These are phyloP conservation scores for Monarcha castaneiventris DNA, from an alignment of 2,113 vertebrate species.

Conservation along the genomic window DNA sequence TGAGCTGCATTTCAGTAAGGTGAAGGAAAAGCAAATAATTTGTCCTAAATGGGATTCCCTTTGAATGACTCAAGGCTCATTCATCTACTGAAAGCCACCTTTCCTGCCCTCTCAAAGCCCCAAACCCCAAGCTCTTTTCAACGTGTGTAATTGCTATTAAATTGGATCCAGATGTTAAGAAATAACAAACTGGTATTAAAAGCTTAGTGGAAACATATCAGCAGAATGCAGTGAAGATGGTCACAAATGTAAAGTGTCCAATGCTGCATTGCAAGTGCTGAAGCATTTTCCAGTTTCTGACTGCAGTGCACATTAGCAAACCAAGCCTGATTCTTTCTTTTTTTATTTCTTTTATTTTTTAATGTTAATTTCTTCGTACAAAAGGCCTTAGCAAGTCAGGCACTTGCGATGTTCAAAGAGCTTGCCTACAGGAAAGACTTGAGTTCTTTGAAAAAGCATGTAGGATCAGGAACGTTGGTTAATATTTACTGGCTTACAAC, in stretches of 20 bases:
- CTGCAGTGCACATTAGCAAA: background rate
- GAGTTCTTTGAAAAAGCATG: background rate
- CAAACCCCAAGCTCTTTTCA: background rate
- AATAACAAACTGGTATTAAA: background rate
- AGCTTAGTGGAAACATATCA: background rate
- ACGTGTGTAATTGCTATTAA: background rate
- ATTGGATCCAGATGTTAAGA: conserved; percentile 23
- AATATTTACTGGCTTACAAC: conserved; percentile 1
- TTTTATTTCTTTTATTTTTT: background rate
- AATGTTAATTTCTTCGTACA: background rate
- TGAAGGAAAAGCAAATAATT: background rate
- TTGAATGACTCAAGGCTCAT: background rate
- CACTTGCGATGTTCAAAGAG: background rate
- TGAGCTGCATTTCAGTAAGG: background rate
- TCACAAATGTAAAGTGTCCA: background rate
- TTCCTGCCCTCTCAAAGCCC: background rate
- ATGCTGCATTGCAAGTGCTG: background rate
- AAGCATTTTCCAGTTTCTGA: background rate
- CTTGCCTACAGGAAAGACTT: background rate
- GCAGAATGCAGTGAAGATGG: background rate
- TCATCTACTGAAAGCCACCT: background rate
- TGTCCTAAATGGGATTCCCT: background rate
- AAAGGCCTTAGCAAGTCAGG: background rate
- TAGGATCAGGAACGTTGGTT: background rate
- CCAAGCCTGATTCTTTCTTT: background rate